These are phyloP conservation scores for Sebastes oblongus DNA, from an alignment of 2,797 vertebrate species.

Conservation along the genomic window DNA sequence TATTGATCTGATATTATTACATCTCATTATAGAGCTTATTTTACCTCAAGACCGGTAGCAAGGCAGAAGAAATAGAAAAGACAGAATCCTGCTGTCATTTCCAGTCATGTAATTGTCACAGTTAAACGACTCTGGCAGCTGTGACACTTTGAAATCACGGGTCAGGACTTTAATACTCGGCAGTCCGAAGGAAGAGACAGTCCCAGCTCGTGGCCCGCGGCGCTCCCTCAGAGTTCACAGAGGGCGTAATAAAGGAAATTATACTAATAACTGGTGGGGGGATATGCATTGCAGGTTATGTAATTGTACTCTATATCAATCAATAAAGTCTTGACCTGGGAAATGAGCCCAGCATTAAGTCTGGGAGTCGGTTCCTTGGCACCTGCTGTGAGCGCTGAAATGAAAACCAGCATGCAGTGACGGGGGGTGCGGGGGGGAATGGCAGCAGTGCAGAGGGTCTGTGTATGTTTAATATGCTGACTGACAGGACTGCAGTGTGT, in stretches of 20 bases:
- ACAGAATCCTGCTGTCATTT: slow-evolving; percentile 38
- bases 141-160: slow-evolving; percentile 54
- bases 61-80: slow-evolving; percentile 11
- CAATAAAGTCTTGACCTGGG: slow-evolving; percentile 72
- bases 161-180: slow-evolving; percentile 53
- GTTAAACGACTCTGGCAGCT: slow-evolving; percentile 52
- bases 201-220: background rate
- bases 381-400: slow-evolving; percentile 61
- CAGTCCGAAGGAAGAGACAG: slow-evolving; percentile 15
- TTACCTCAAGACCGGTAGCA: background rate
- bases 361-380: slow-evolving; percentile 40
- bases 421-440: background rate
- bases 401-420: slow-evolving; percentile 61
- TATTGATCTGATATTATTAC: slow-evolving; percentile 45
- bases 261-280: slow-evolving; percentile 62
- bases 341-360: slow-evolving; percentile 63
- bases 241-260: slow-evolving; percentile 68
- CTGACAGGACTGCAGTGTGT: slow-evolving; percentile 27
- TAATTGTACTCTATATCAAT: slow-evolving; percentile 73
- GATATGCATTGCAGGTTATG: slow-evolving; percentile 63
- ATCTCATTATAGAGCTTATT: slow-evolving; percentile 21
- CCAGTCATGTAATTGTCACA: slow-evolving; percentile 37
- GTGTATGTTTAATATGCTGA: background rate
- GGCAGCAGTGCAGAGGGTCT: slow-evolving; percentile 10
- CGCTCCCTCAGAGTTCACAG: slow-evolving; percentile 54